Percentiles rank a stretch among this genome's conserved stretches.
phyloP scores from a whole-genome alignment of 2,888 invertebrate genomes.

The Xestia sexstrigata region DNA sequence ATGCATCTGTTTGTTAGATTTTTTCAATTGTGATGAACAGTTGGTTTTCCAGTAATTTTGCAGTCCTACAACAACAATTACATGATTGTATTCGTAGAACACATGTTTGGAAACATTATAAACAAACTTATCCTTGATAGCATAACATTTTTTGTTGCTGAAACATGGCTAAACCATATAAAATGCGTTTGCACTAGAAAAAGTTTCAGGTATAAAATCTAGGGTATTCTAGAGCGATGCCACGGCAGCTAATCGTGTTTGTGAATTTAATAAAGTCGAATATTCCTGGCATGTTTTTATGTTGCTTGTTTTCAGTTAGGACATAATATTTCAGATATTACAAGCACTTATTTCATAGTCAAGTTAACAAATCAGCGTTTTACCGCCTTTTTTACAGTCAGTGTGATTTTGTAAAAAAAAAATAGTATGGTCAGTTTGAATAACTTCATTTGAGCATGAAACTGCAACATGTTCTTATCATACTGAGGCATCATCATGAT shows the following conservation, averaged over 20 bases:
- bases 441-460: neutral
- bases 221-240: slow-evolving; percentile 6
- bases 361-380: neutral
- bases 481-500: neutral
- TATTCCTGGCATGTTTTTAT: slow-evolving; percentile 1
- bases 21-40: neutral
- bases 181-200: slow-evolving; percentile 18
- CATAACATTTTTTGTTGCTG: slow-evolving; percentile 26
- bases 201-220: slow-evolving; percentile 29
- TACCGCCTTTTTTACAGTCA: neutral
- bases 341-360: neutral
- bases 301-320: neutral
- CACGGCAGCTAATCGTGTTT: slow-evolving; percentile 10
- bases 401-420: neutral
- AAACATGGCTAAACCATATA: neutral
- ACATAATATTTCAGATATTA: neutral
- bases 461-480: slow-evolving; percentile 2
- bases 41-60: neutral
- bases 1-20: neutral
- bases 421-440: neutral
- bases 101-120: slow-evolving; percentile 3
- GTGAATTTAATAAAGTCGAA: slow-evolving; percentile 23
- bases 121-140: slow-evolving; percentile 8
- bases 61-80: neutral
- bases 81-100: slow-evolving; percentile 1